phyloP scores from a whole-genome alignment of 2,113 vertebrate species.

The Elgaria multicarinata region DNA sequence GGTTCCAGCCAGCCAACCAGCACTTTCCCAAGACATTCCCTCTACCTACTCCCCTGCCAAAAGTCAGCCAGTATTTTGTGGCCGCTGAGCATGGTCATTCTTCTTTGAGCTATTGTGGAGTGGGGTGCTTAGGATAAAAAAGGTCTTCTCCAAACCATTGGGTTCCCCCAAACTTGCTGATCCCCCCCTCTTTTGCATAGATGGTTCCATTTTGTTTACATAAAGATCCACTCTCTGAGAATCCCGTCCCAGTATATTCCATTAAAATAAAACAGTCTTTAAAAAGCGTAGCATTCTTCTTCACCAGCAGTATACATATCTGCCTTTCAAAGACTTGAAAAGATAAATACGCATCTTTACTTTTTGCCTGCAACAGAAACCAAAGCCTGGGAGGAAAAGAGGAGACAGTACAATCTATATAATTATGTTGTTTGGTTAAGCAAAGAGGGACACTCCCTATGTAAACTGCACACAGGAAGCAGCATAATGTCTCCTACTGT shows the following conservation, averaged over 20 bases:
- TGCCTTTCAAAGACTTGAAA: background rate
- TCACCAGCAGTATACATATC: background rate
- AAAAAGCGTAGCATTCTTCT: background rate
- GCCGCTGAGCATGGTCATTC: background rate
- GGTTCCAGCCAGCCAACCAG: background rate
- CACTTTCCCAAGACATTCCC: background rate
- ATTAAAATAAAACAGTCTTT: background rate
- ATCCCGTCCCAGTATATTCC: background rate
- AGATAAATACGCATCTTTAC: background rate
- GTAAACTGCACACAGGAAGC: constrained; percentile 17
- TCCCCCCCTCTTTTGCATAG: background rate
- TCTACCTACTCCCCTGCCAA: background rate
- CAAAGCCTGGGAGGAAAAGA: background rate
- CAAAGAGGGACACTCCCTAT: constrained; percentile 12
- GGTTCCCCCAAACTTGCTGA: background rate
- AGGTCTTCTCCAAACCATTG: background rate
- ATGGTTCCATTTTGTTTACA: background rate
- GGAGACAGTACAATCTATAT: background rate
- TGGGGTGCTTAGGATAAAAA: background rate
- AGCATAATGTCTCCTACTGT: background rate
- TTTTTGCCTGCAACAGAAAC: constrained; percentile 4
- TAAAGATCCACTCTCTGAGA: background rate
- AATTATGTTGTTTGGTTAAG: constrained; percentile 27
- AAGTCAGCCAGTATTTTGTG: background rate
- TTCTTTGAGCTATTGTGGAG: background rate